These are phyloP conservation scores for Sphinx pinastri DNA, from an alignment of 2,888 invertebrate species.

Conservation along the genomic window DNA sequence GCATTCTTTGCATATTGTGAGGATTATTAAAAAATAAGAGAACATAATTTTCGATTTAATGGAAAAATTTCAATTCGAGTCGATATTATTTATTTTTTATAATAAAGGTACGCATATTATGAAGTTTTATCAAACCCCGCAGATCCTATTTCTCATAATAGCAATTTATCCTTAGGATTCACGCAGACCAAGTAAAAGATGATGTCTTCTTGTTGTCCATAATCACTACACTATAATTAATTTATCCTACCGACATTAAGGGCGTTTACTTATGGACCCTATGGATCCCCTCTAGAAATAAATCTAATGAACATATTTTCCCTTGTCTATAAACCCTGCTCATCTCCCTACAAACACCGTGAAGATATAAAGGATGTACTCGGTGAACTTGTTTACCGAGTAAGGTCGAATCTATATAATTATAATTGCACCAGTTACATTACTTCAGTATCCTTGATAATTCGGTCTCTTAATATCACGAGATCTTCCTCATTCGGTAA, in stretches of 20 bases:
- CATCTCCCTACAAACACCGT: not conserved
- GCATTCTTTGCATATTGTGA: not conserved
- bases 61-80: not conserved
- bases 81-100: not conserved
- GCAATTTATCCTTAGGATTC: no score
- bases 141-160: no score
- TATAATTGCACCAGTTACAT: constrained; percentile 15
- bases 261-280: no score
- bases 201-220: no score
- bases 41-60: not conserved
- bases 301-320: no score
- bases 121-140: no score
- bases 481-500: constrained; percentile 8
- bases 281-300: no score
- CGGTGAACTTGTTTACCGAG: constrained; percentile 12
- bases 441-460: constrained; percentile 11
- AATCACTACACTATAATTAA: no score
- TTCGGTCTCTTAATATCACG: not conserved
- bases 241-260: no score
- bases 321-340: no score
- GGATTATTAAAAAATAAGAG: not conserved
- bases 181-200: no score
- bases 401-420: constrained; percentile 13
- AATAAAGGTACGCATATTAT: not conserved
- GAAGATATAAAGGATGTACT: constrained; percentile 18